Conservation (phyloP, 2,113 vertebrate species). For the Poeciliopsis turrubarensis region DNA sequence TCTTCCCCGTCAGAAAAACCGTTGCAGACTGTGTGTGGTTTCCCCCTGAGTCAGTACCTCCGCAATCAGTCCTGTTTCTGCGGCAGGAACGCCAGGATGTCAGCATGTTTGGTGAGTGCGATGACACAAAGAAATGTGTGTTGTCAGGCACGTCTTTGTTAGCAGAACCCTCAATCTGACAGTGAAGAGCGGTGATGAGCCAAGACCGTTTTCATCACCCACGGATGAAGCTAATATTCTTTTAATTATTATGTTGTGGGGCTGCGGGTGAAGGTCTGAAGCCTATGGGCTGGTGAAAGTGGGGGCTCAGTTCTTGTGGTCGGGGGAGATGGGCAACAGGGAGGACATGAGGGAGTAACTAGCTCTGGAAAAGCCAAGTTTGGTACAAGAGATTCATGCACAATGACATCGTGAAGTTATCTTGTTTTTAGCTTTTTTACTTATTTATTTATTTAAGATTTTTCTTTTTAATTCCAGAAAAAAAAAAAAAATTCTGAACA, state of each 20-base stretch:
- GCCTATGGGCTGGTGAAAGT: not conserved
- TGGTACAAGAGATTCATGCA: not conserved
- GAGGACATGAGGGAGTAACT: not conserved
- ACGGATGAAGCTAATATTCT: not conserved
- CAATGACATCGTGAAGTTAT: not conserved
- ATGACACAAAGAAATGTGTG: slow-evolving; percentile 1
- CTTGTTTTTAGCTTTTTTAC: no score
- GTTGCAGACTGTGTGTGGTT: slow-evolving; percentile 80
- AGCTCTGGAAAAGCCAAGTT: not conserved
- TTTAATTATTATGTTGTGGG: not conserved
- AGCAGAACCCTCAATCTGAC: not conserved
- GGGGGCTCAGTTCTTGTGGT: not conserved
- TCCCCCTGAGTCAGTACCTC: slow-evolving; percentile 93
- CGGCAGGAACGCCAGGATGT: slow-evolving; percentile 96
- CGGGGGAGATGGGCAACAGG: no score
- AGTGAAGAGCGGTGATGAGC: not conserved
- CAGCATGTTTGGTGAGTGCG: slow-evolving; percentile 92
- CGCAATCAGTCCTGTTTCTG: slow-evolving; percentile 86
- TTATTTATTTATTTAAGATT: no score
- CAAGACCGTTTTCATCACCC: not conserved
- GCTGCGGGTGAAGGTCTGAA: not conserved
- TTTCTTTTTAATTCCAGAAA: no score
- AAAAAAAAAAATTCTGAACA: no score
- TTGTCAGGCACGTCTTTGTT: not conserved
- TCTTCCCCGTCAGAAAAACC: slow-evolving; percentile 79